Conservation (phyloP, 1,140 invertebrate species). For the Palaemon carinicauda region DNA sequence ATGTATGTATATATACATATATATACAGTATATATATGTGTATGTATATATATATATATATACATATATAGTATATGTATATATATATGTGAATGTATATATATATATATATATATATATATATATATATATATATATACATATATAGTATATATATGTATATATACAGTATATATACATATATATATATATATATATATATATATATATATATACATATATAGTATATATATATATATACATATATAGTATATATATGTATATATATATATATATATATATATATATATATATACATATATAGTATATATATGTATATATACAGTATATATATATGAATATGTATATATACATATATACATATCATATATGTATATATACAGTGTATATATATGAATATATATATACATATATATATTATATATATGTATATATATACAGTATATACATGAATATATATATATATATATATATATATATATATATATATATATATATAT, state of each 20-base stretch:
- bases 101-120: not conserved
- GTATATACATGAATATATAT: too few relatives aligned
- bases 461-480: too few relatives aligned
- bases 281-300: not conserved
- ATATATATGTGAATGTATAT: not conserved
- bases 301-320: too few relatives aligned
- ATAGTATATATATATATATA: not conserved
- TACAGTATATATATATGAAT: too few relatives aligned
- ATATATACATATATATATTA: too few relatives aligned
- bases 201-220: not conserved
- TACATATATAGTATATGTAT: not conserved
- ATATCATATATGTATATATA: too few relatives aligned
- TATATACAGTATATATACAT: not conserved
- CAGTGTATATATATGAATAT: too few relatives aligned
- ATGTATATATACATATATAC: too few relatives aligned
- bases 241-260: not conserved
- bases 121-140: not conserved
- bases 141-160: not conserved
- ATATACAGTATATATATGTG: not conserved
- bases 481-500: too few relatives aligned
- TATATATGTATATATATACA: too few relatives aligned
- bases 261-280: not conserved
- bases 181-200: conserved; percentile 1
- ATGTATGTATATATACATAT: too few relatives aligned
- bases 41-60: not conserved